These are phyloP conservation scores for Lophotis ruficrista DNA, from an alignment of 2,113 vertebrate species.

Conservation along the genomic window DNA sequence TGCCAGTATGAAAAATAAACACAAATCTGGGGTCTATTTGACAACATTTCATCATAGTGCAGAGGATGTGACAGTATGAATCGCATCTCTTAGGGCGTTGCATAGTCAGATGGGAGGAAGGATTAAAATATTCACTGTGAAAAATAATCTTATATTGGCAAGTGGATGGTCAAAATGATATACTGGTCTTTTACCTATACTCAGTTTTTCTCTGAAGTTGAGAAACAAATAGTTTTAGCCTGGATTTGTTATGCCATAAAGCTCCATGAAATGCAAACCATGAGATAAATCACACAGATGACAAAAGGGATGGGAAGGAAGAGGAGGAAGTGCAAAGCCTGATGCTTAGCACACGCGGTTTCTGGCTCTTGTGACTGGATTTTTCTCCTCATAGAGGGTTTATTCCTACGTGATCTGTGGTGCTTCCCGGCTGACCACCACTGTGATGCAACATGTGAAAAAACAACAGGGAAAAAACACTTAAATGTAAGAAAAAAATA, in stretches of 20 bases:
- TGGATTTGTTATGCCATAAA: conserved; percentile 26
- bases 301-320: background rate
- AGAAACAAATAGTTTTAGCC: background rate
- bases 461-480: background rate
- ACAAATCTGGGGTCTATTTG: background rate
- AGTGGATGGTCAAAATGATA: background rate
- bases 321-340: background rate
- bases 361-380: background rate
- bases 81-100: background rate
- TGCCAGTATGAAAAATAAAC: background rate
- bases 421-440: background rate
- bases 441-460: background rate
- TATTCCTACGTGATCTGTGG: background rate
- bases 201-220: background rate
- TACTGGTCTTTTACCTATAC: background rate
- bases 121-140: background rate
- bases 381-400: background rate
- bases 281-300: background rate
- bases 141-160: background rate
- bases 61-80: background rate
- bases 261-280: background rate
- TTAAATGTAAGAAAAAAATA: background rate
- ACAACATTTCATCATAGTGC: background rate
- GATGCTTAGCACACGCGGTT: background rate
- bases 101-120: background rate